Base-by-base conservation (phyloP, 2,797 vertebrate species). In the Acanthurus lineatus region DNA sequence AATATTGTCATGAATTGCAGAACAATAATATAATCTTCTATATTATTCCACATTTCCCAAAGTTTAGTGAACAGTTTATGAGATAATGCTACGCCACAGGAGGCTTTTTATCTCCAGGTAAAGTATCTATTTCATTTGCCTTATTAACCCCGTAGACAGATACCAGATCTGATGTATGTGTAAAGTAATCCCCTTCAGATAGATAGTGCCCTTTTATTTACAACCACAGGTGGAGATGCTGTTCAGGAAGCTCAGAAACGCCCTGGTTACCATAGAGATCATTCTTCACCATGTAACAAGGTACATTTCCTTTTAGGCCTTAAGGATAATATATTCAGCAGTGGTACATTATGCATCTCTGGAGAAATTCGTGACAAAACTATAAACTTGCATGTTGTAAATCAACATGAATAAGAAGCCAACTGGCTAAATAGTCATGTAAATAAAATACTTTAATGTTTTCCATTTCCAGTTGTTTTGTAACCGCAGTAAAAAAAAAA, bases 391-490 rank as follows among this genome's bases (percentile, higher is more conserved):
- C 22, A 47, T 14, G 51, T 17, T 79, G 44, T 80, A 76, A 86
- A 81, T 87, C 58, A 71, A 8, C 35, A 15, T 8, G 40, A 62
- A 62, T 59, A 66, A 74, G 25, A 57, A 2, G 70, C 47, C 79
- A 77, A 88, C 76, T 49, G 32, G 54, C 16, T 61, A 67, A 76
- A 77, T 47, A 28, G 16, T 58, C 4, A 5, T 48, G 9, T 59
- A 81, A 81, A 79, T 73, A 73, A 77, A 79, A 76, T 5, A 69
- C 17, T 44, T 32, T 51, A 14, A 73, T 56, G 40, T 82, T 85
- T 85, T 88, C 61, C 80, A 77, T 68, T 69, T 58, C 51, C 19
- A 14, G n/a, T 64, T 83, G 77, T 83, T 88, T 86, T 82, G 81
- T 86, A 75, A 74, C 15, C 25, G 57, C 22, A 38, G 68, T 3